Conservation (phyloP, 2,888 invertebrate genomes). For the Teleiodes luculella region DNA sequence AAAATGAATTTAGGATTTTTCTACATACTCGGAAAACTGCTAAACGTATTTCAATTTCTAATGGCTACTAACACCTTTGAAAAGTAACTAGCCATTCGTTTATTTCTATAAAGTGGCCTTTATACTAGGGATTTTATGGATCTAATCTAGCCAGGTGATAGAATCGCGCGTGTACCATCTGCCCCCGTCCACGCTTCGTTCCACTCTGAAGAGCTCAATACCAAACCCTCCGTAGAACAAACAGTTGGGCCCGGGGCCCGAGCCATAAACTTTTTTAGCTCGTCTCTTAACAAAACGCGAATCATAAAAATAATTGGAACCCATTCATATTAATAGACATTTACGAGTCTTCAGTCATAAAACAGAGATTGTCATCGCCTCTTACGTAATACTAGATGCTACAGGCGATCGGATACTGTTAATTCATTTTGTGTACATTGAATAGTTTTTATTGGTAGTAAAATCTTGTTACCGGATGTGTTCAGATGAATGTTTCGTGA, state of each 20-base stretch:
- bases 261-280: conserved; percentile 72
- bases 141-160: conserved; percentile 40
- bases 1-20: too few relatives aligned
- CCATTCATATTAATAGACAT: conserved; percentile 80
- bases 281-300: conserved; percentile 72
- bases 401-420: conserved; percentile 53
- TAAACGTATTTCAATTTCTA: too few relatives aligned
- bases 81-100: not conserved
- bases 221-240: conserved; percentile 54
- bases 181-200: conserved; percentile 49
- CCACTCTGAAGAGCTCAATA: conserved; percentile 31
- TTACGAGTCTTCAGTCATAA: conserved; percentile 74
- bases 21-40: too few relatives aligned
- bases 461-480: conserved; percentile 56
- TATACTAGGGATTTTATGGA: not conserved
- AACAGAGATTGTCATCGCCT: conserved; percentile 75
- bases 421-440: conserved; percentile 62
- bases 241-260: conserved; percentile 61
- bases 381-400: conserved; percentile 56
- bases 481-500: conserved; percentile 39
- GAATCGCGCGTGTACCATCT: conserved; percentile 52
- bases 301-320: conserved; percentile 78
- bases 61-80: too few relatives aligned
- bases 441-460: conserved; percentile 59
- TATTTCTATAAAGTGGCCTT: not conserved